Evolutionary conservation across 2,797 vertebrate genomes (phyloP).

Genomic region (Strix occidentalis): DNA sequence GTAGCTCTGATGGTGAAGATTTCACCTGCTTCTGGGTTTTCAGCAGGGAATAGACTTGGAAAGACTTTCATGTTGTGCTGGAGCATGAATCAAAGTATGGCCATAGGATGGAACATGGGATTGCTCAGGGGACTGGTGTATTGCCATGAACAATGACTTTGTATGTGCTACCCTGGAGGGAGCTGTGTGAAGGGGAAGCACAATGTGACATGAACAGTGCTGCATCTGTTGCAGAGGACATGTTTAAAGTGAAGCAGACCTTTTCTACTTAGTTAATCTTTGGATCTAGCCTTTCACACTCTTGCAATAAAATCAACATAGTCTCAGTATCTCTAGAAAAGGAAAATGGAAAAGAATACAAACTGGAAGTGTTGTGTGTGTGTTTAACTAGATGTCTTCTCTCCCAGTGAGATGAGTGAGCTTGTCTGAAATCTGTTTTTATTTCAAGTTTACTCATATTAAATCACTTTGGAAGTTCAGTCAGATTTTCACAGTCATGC

Average conservation of each 20-base stretch:
- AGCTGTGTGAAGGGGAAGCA: background rate
- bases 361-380: background rate
- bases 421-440: background rate
- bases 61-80: background rate
- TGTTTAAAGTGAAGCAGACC: background rate
- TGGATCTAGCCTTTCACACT: background rate
- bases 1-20: background rate
- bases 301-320: background rate
- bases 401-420: background rate
- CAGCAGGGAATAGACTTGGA: background rate
- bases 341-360: background rate
- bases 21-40: background rate
- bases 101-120: background rate
- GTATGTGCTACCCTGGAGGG: background rate
- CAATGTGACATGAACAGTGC: background rate
- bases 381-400: background rate
- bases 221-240: background rate
- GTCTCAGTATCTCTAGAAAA: background rate
- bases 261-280: background rate
- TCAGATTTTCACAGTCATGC: background rate
- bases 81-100: fast-evolving
- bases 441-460: background rate
- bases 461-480: background rate
- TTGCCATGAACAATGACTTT: background rate
- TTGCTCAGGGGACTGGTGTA: background rate